phyloP scores from a whole-genome alignment of 2,113 vertebrate species.

The Prunella fulvescens region DNA sequence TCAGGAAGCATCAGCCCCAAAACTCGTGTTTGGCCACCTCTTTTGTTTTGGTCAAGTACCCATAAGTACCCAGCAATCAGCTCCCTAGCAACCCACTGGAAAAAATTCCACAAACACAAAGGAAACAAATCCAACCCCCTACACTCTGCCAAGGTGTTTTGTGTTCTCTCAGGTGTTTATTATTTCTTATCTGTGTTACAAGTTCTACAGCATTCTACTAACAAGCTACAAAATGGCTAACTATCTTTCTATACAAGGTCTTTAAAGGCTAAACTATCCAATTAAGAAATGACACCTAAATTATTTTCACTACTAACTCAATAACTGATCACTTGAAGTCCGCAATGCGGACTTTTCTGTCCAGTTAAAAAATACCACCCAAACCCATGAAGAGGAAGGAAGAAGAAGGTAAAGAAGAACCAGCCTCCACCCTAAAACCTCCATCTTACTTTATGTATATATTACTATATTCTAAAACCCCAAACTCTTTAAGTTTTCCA shows the following conservation, averaged over 20 bases:
- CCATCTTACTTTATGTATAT: not conserved
- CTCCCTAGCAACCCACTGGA: no score
- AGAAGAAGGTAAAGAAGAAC: not conserved
- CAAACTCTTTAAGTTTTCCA: no score
- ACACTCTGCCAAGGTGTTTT: not conserved
- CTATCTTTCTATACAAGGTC: not conserved
- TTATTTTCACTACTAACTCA: not conserved
- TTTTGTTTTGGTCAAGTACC: no score
- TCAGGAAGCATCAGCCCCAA: no score
- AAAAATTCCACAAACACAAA: no score
- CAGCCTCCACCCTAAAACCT: not conserved
- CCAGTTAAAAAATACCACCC: not conserved
- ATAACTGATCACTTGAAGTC: not conserved
- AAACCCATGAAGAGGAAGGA: not conserved
- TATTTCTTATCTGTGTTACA: not conserved
- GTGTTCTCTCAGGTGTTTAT: no score
- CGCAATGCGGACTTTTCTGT: not conserved
- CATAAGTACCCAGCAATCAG: no score
- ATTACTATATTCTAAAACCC: no score
- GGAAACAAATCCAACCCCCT: no score
- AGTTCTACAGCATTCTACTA: not conserved
- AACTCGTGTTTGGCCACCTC: no score
- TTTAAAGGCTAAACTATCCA: not conserved
- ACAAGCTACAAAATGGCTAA: not conserved
- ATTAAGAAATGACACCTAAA: not conserved